A percentile compares a stretch with the other conserved stretches of the same genome.
Conservation (phyloP, 2,888 invertebrate species). For the Zootermopsis nevadensis region DNA sequence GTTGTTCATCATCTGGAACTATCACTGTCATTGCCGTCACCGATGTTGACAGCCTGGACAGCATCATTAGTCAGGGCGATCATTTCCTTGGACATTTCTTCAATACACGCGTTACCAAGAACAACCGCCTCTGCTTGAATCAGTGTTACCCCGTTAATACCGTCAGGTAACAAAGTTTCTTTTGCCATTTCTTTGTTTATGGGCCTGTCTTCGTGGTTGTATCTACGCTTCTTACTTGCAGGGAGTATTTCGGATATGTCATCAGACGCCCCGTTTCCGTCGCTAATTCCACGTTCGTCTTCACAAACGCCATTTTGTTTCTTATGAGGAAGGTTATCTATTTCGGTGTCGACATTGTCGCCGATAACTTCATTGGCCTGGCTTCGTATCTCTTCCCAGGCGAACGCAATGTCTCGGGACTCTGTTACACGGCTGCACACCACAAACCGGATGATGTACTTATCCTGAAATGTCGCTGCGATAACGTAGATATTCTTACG, state of each 20-base stretch:
- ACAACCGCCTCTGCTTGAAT: neutral
- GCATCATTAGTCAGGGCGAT: neutral
- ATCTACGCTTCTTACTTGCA: neutral
- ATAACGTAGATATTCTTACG: conserved; percentile 85
- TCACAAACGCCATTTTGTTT: neutral
- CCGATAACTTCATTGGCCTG: conserved; percentile 63
- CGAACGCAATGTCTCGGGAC: conserved; percentile 78
- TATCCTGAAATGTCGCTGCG: conserved; percentile 76
- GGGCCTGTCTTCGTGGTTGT: neutral
- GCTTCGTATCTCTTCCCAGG: conserved; percentile 78
- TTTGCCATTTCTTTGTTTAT: neutral
- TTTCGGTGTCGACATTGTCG: neutral
- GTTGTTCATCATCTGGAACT: neutral
- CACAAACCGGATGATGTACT: conserved; percentile 82
- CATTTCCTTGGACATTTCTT: neutral
- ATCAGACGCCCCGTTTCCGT: neutral
- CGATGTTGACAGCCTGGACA: neutral
- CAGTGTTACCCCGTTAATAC: neutral
- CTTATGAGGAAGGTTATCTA: neutral
- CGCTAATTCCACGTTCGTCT: neutral
- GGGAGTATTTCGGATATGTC: neutral
- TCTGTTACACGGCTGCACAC: conserved; percentile 80
- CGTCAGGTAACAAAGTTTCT: neutral
- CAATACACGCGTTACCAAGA: neutral
- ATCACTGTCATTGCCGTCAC: neutral